Evolutionary conservation across 2,797 vertebrate species (phyloP), one percentile per base, ranked within the genome.

Genomic region (Picus viridis): DNA sequence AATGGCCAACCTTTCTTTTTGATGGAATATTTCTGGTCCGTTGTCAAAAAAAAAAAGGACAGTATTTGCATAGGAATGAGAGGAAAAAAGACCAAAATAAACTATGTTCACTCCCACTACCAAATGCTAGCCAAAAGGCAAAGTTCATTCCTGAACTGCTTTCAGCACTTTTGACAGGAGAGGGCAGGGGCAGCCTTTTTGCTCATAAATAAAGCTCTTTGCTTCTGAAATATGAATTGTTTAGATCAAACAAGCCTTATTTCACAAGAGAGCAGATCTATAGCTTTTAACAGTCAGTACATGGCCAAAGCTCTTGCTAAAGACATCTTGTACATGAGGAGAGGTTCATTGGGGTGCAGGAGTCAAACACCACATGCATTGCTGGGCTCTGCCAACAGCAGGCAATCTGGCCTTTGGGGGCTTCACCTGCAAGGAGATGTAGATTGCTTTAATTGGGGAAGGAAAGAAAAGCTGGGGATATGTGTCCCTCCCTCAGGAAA

Each of bases 191-290:
- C 81, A 80, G 79, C 63, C n/a, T 64, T 89, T 94, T 82, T 95
- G 68, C 41, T 91, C 14, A 0, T 95, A 95, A 96, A 94, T 86
- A 83, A 91, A 86, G 71, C 74, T 76, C 70, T 86, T 36, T 76
- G 32, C 90, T 90, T 92, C 91, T 91, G 91, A 92, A 92, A 94
- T 82, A 51, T 76, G 91, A 94, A 59, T 79, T 91, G 88, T 91
- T 96, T 88, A 93, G 61, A 93, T 77, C 85, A 90, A 79, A 69
- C 30, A 88, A 88, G 85, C 36, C 70, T 78, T 47, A 68, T 74
- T 84, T 92, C 90, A 76, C 49, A 58, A 68, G 79, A 57, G 70
- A 69, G 59, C 83, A 80, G 74, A 89, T 84, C 56, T 76, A 68
- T 72, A 79, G 88, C 71, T 84, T 88, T 71, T 73, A 95, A 84